Conservation (phyloP, 2,797 vertebrate species). For the Rhinella marina region DNA sequence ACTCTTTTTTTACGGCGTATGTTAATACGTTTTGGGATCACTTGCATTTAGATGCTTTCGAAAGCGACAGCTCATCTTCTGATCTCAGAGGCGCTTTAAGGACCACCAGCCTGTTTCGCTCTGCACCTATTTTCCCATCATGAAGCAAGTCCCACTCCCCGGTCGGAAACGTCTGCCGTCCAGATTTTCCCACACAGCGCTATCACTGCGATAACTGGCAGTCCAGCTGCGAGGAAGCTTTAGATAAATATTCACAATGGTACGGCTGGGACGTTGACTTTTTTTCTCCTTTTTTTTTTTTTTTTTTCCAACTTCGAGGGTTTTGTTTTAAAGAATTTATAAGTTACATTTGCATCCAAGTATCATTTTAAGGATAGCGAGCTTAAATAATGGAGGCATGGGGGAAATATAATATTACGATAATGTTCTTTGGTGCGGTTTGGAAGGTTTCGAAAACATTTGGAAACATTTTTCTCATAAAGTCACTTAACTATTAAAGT, state of each 20-base stretch:
- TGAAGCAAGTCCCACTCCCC: not conserved
- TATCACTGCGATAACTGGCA: slow-evolving; percentile 24
- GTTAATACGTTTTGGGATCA: not conserved
- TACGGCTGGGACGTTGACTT: slow-evolving; percentile 14
- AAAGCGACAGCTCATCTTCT: not conserved
- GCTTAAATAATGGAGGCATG: slow-evolving; percentile 88
- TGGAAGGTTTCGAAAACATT: slow-evolving; percentile 93
- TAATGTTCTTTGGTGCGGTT: slow-evolving; percentile 94
- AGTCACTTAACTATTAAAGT: slow-evolving; percentile 94
- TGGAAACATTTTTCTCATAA: slow-evolving; percentile 97
- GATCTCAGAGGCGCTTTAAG: not conserved
- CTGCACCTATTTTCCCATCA: slow-evolving; percentile 16
- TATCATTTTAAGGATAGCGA: slow-evolving; percentile 82
- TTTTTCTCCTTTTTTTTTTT: slow-evolving; percentile 2
- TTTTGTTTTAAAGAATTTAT: slow-evolving; percentile 57
- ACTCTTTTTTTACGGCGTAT: not conserved
- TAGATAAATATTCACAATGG: slow-evolving; percentile 49
- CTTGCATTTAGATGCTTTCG: not conserved
- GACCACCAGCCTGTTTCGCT: not conserved
- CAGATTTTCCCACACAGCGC: slow-evolving; percentile 27
- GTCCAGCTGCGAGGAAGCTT: slow-evolving; percentile 45
- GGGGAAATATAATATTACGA: slow-evolving; percentile 93
- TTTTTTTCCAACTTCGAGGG: not conserved
- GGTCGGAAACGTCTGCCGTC: slow-evolving; percentile 31
- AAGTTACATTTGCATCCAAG: slow-evolving; percentile 85